phyloP scores from a whole-genome alignment of 2,797 vertebrate genomes.

The Hipposideros larvatus region DNA sequence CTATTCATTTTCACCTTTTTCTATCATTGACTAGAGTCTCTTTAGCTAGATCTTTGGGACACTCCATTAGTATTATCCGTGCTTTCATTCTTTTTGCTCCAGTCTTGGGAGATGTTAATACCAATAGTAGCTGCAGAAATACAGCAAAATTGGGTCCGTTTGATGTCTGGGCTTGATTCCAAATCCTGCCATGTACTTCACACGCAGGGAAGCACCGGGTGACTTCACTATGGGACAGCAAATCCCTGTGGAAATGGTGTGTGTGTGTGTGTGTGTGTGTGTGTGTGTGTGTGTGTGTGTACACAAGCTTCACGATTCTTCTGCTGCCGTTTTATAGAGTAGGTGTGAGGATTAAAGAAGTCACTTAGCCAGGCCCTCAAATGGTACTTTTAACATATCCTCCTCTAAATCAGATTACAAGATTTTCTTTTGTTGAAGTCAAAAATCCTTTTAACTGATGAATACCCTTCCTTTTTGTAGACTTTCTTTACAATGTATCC shows the following conservation, averaged over 20 bases:
- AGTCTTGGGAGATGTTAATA: not conserved
- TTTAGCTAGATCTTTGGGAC: not conserved
- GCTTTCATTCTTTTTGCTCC: not conserved
- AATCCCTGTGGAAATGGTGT: not conserved
- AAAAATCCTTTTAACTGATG: conserved; percentile 53
- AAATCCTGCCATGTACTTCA: not conserved
- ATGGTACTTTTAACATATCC: not conserved
- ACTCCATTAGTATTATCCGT: not conserved
- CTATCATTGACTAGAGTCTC: not conserved
- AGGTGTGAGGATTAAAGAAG: not conserved
- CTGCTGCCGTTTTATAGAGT: not conserved
- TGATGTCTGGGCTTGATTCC: not conserved
- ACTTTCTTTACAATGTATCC: not conserved
- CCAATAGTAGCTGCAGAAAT: not conserved
- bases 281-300: not conserved
- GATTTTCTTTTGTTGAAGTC: not conserved
- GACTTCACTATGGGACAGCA: not conserved
- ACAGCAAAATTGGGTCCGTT: not conserved
- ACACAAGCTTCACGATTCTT: not conserved
- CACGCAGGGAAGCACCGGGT: not conserved
- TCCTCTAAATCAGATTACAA: conserved; percentile 45
- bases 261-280: not conserved
- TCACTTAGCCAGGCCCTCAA: not conserved
- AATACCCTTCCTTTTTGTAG: not conserved
- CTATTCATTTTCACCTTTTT: not conserved